Percentiles rank a stretch among this genome's conserved stretches.
These are phyloP conservation scores for Drosophila nannoptera DNA, from an alignment of 1,140 invertebrate genomes.

Conservation along the genomic window DNA sequence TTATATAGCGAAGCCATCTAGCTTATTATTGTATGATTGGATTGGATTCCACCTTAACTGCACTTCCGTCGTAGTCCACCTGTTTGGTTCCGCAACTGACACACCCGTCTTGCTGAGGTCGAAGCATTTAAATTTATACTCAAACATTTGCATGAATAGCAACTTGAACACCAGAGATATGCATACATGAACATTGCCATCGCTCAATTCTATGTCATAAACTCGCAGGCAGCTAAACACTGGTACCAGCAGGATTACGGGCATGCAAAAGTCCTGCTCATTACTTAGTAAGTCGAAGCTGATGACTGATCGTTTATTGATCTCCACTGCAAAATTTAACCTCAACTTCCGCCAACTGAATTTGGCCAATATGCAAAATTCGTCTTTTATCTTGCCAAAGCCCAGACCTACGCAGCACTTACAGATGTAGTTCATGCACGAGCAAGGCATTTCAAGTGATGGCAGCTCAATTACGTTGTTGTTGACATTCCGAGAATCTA, in stretches of 20 bases:
- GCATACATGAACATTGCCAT: conserved; percentile 48
- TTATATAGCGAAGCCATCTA: conserved; percentile 22
- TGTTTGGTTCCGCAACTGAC: conserved; percentile 23
- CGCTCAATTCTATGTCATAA: conserved; percentile 42
- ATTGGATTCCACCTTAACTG: not conserved
- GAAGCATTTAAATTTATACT: conserved; percentile 60
- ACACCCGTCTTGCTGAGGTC: conserved; percentile 47
- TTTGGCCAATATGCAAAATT: conserved; percentile 36
- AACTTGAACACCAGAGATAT: conserved; percentile 57
- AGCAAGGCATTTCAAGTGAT: conserved; percentile 49
- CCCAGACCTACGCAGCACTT: conserved; percentile 58
- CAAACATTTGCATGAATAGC: conserved; percentile 44
- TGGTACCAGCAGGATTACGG: conserved; percentile 50
- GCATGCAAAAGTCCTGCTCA: conserved; percentile 55
- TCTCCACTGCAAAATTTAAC: conserved; percentile 38
- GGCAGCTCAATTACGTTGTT: conserved; percentile 55
- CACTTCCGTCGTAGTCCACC: not conserved
- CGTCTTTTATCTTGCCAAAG: conserved; percentile 34
- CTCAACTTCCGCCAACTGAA: conserved; percentile 36
- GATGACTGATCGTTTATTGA: conserved; percentile 40
- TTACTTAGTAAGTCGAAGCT: conserved; percentile 42
- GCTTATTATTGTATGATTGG: conserved; percentile 33
- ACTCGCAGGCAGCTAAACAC: conserved; percentile 51
- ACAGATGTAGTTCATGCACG: conserved; percentile 49
- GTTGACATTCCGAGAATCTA: conserved; percentile 12